A percentile compares a stretch with the other conserved stretches of the same genome.
Conservation (phyloP, 1,140 invertebrate species). For the Sitophilus oryzae region DNA sequence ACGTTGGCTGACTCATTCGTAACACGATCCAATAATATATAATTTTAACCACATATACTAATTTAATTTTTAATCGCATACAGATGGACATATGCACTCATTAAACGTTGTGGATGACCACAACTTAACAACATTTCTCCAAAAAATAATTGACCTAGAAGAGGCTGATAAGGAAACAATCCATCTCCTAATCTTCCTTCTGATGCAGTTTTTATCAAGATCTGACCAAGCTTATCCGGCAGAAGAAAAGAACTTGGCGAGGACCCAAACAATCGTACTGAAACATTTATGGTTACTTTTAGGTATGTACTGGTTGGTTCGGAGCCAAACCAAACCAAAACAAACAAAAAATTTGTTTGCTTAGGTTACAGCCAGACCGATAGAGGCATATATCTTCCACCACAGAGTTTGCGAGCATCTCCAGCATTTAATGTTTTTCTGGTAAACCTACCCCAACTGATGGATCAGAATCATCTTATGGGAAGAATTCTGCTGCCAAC, state of each 20-base stretch:
- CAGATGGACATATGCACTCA: constrained; percentile 74
- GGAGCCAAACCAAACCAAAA: neutral
- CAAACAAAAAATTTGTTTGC: neutral
- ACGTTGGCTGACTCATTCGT: no score
- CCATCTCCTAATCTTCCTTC: constrained; percentile 88
- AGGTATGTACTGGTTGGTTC: constrained; percentile 7
- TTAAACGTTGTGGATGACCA: constrained; percentile 66
- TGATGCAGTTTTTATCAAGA: constrained; percentile 90
- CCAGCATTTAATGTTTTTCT: constrained; percentile 95
- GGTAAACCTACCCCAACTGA: constrained; percentile 83
- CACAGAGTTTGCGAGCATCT: constrained; percentile 76
- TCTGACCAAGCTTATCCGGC: constrained; percentile 72
- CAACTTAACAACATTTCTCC: constrained; percentile 60
- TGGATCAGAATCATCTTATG: constrained; percentile 92
- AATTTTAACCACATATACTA: no score
- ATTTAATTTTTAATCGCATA: constrained; percentile 25
- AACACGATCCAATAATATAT: no score
- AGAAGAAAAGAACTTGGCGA: constrained; percentile 73
- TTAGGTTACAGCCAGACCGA: constrained; percentile 86
- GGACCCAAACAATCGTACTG: constrained; percentile 81
- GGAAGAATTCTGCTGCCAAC: constrained; percentile 81
- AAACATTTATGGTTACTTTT: constrained; percentile 83
- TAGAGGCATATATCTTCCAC: constrained; percentile 84
- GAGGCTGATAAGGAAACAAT: constrained; percentile 94
- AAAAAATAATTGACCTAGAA: constrained; percentile 84